Conservation (phyloP, 2,797 vertebrate species). For the Gorsachius magnificus region DNA sequence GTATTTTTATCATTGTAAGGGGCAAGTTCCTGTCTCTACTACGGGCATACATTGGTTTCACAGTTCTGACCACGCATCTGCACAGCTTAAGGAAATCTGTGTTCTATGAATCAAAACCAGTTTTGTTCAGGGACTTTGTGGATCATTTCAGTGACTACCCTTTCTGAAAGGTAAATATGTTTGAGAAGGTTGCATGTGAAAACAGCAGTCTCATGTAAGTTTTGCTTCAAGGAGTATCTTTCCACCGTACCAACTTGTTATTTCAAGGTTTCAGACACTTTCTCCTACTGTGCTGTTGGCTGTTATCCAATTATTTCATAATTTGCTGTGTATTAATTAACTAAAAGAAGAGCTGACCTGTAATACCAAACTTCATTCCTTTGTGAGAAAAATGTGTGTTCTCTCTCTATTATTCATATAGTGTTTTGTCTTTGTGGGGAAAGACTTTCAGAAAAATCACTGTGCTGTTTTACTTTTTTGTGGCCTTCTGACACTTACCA, state of each 20-base stretch:
- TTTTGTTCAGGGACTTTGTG: background rate
- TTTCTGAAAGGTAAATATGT: background rate
- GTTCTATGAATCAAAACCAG: background rate
- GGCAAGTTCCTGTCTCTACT: background rate
- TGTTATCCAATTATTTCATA: background rate
- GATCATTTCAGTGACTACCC: background rate
- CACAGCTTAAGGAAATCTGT: background rate
- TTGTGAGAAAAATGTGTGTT: background rate
- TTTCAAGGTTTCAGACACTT: background rate
- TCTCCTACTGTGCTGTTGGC: background rate
- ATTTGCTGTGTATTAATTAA: background rate
- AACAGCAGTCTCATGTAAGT: background rate
- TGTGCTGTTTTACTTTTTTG: background rate
- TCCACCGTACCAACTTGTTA: background rate
- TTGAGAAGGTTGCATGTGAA: background rate
- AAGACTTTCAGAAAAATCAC: background rate
- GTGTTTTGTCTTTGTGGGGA: background rate
- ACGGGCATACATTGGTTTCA: background rate
- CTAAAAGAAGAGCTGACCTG: background rate
- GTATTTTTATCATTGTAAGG: background rate
- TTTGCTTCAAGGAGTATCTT: background rate
- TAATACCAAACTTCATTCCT: background rate
- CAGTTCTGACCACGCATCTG: background rate
- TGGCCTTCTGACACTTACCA: background rate
- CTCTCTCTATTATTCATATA: background rate